These are phyloP conservation scores for Cirrhinus molitorella DNA, from an alignment of 2,797 vertebrate genomes.

Conservation along the genomic window DNA sequence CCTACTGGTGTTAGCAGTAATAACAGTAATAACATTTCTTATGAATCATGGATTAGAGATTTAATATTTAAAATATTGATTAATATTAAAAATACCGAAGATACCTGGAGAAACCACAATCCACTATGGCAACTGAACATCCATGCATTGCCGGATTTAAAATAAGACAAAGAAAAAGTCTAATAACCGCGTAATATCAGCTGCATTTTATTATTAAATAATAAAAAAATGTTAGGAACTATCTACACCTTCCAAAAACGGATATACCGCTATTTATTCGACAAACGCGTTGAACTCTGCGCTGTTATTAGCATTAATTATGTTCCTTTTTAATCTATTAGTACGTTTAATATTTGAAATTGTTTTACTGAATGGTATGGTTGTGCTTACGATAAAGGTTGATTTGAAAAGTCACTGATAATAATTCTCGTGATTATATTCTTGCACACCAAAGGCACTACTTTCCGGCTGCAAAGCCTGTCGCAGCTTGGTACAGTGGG, in stretches of 20 bases:
- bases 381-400: neutral
- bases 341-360: neutral
- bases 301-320: neutral
- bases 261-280: neutral
- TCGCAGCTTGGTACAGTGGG: slow-evolving; percentile 53
- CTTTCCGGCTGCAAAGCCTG: slow-evolving; percentile 46
- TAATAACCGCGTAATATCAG: neutral
- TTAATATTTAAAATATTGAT: neutral
- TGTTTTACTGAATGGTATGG: neutral
- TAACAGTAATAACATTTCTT: neutral
- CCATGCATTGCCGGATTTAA: neutral
- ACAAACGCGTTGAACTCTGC: too few species aligned
- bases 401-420: neutral
- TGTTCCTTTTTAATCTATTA: neutral
- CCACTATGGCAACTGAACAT: neutral
- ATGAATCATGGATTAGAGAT: neutral
- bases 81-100: neutral
- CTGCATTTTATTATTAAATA: neutral
- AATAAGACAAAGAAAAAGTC: neutral
- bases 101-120: neutral
- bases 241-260: neutral
- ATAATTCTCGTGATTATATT: neutral
- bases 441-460: slow-evolving; percentile 45
- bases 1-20: neutral
- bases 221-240: too few species aligned